Evolutionary conservation across 2,888 invertebrate species (phyloP).

Genomic region (Cyclophora albipunctata): DNA sequence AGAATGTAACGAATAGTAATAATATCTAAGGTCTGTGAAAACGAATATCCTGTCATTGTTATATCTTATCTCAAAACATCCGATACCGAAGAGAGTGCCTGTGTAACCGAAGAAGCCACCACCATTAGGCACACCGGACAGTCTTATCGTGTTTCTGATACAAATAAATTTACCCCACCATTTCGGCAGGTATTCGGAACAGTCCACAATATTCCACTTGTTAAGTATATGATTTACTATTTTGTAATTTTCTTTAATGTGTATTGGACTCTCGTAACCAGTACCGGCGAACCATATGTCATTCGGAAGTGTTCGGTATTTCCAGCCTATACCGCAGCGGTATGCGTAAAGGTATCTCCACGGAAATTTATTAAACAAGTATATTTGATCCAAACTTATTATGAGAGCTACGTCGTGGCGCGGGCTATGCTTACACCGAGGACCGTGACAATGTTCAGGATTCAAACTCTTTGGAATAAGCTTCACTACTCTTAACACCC

Average conservation of each 20-base stretch:
- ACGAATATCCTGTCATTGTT: slow-evolving; percentile 42
- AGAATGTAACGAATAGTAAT: slow-evolving; percentile 22
- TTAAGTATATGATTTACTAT: slow-evolving; percentile 22
- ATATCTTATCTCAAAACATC: slow-evolving; percentile 48
- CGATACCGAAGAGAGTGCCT: slow-evolving; percentile 26
- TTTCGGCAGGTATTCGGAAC: slow-evolving; percentile 42
- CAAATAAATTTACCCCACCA: slow-evolving; percentile 55
- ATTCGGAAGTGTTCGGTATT: neutral
- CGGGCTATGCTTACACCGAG: slow-evolving; percentile 35
- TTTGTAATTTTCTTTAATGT: slow-evolving; percentile 42
- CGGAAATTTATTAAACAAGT: slow-evolving; percentile 17
- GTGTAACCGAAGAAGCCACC: slow-evolving; percentile 24
- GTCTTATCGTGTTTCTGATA: slow-evolving; percentile 22
- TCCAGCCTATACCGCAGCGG: slow-evolving; percentile 10
- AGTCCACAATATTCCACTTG: slow-evolving; percentile 24
- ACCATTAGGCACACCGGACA: slow-evolving; percentile 39
- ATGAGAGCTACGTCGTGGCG: slow-evolving; percentile 40
- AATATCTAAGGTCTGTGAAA: slow-evolving; percentile 49
- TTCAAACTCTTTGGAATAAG: slow-evolving; percentile 36
- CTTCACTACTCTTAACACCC: slow-evolving; percentile 37
- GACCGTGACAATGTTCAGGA: slow-evolving; percentile 48
- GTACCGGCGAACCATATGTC: slow-evolving; percentile 32
- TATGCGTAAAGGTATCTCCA: slow-evolving; percentile 23
- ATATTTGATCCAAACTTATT: slow-evolving; percentile 34
- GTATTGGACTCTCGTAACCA: slow-evolving; percentile 32